phyloP scores from a whole-genome alignment of 2,797 vertebrate genomes.

The Acridotheres tristis region DNA sequence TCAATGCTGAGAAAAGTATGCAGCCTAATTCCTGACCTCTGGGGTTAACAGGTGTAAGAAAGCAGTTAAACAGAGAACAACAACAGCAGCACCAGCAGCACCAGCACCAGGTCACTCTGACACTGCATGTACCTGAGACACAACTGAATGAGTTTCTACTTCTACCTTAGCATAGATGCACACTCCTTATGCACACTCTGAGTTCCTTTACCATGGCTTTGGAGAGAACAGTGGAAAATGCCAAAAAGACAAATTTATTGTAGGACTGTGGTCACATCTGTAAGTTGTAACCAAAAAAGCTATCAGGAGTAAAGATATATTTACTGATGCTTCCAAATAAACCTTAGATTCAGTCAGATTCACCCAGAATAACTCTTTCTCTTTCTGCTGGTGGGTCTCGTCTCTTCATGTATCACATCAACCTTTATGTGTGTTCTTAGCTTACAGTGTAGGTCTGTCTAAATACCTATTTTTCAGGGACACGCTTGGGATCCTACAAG shows the following conservation, averaged over 20 bases:
- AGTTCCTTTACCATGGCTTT: not conserved
- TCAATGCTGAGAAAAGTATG: not conserved
- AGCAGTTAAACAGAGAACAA: not conserved
- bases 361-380: not conserved
- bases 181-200: not conserved
- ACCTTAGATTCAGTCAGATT: not conserved
- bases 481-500: not conserved
- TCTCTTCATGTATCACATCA: not conserved
- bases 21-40: not conserved
- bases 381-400: not conserved
- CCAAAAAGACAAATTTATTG: not conserved
- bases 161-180: fast-evolving
- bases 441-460: not conserved
- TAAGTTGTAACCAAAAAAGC: not conserved
- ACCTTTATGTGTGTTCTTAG: not conserved
- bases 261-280: too few relatives aligned
- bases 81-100: not conserved
- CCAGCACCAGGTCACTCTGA: not conserved
- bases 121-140: not conserved
- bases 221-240: not conserved
- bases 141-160: not conserved
- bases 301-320: not conserved
- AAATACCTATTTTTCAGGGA: not conserved
- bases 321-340: not conserved
- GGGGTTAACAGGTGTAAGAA: not conserved